A percentile compares a stretch with the other conserved stretches of the same genome.
These are phyloP conservation scores for Ochotona curzoniae DNA, from an alignment of 2,113 vertebrate genomes.

Conservation along the genomic window DNA sequence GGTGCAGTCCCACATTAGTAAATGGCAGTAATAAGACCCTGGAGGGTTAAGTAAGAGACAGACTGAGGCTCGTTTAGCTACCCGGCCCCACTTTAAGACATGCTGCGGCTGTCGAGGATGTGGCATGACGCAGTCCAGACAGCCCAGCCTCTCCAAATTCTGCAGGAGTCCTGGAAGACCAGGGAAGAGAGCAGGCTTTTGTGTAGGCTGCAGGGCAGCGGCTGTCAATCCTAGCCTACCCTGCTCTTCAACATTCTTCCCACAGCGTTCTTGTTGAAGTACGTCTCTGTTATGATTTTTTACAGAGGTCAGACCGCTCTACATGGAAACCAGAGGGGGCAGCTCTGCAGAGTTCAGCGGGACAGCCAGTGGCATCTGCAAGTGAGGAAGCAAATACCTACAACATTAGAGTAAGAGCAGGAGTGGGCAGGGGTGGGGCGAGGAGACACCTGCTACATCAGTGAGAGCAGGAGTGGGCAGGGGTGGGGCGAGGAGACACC, in stretches of 20 bases:
- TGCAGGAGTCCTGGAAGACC: background rate
- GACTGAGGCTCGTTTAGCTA: fast-evolving
- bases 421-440: too few relatives aligned
- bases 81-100: too few relatives aligned
- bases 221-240: too few relatives aligned
- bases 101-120: background rate
- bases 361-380: conserved; percentile 76
- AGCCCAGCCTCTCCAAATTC: background rate
- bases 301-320: conserved; percentile 80
- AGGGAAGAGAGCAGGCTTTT: background rate
- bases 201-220: too few relatives aligned
- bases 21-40: background rate
- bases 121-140: background rate
- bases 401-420: conserved; percentile 86
- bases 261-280: background rate
- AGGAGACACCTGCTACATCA: too few relatives aligned
- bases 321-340: conserved; percentile 83
- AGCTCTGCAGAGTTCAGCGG: conserved; percentile 68
- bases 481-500: too few relatives aligned
- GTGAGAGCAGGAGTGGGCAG: too few relatives aligned
- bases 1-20: background rate
- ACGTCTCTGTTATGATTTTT: background rate
- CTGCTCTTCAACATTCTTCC: background rate
- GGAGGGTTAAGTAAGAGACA: background rate
- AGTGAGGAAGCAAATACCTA: conserved; percentile 87